These are phyloP conservation scores for Sarcophaga subvicina DNA, from an alignment of 2,888 invertebrate genomes.

Conservation along the genomic window DNA sequence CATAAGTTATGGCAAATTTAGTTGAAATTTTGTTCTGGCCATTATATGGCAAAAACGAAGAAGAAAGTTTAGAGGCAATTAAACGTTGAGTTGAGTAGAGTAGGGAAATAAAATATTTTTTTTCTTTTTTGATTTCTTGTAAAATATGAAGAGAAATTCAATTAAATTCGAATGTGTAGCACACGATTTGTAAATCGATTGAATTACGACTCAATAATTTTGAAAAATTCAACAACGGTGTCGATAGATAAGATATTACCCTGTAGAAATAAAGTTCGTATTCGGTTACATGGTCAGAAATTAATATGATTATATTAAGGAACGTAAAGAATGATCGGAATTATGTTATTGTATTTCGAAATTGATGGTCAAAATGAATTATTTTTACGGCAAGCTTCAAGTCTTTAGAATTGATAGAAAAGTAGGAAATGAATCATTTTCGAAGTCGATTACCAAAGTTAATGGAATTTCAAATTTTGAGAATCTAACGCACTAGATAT, in stretches of 20 bases:
- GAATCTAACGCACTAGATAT: no score
- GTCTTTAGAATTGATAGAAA: no score
- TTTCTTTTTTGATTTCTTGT: not conserved
- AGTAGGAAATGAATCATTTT: no score
- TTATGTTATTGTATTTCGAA: no score
- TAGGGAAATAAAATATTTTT: slow-evolving; percentile 47
- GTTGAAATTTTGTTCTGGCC: slow-evolving; percentile 40
- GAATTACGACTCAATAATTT: slow-evolving; percentile 49
- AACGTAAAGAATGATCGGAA: no score
- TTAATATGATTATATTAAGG: no score
- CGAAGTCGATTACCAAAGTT: no score
- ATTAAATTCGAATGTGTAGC: slow-evolving; percentile 57
- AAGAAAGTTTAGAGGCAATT: slow-evolving; percentile 67
- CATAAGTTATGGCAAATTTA: slow-evolving; percentile 63
- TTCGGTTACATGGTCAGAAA: no score
- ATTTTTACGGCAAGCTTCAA: no score
- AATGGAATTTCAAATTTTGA: no score
- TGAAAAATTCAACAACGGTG: slow-evolving; percentile 14
- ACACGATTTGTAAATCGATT: slow-evolving; percentile 57
- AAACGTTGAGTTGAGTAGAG: slow-evolving; percentile 40
- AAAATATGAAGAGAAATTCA: slow-evolving; percentile 42
- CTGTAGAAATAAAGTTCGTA: not conserved
- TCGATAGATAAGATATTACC: not conserved
- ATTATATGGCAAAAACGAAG: not conserved
- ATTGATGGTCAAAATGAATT: no score